A percentile compares a stretch with the other conserved stretches of the same genome.
These are phyloP conservation scores for Myopa testacea DNA, from an alignment of 2,888 invertebrate genomes.

Conservation along the genomic window DNA sequence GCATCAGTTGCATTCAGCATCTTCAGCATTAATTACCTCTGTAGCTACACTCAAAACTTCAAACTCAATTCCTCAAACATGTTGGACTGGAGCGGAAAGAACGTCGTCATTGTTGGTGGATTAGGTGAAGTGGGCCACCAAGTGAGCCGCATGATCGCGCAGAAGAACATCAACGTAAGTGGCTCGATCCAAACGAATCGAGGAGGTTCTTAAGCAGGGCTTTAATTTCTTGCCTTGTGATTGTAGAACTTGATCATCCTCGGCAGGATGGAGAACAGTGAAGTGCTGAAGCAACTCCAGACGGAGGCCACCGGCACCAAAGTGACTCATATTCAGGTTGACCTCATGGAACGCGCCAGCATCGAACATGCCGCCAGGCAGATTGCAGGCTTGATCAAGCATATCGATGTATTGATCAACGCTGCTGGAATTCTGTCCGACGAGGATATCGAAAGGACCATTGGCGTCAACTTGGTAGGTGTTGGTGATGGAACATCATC, in stretches of 20 bases:
- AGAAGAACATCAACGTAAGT: conserved; percentile 57
- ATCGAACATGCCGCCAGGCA: conserved; percentile 59
- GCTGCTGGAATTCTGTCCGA: conserved; percentile 62
- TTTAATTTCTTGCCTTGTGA: background rate
- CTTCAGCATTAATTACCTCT: background rate
- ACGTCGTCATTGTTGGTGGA: conserved; percentile 61
- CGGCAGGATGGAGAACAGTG: conserved; percentile 62
- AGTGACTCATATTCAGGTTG: conserved; percentile 58
- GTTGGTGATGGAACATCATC: background rate
- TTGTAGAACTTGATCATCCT: conserved; percentile 58
- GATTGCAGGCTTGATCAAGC: conserved; percentile 54
- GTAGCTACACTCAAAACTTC: background rate
- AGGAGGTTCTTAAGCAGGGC: background rate
- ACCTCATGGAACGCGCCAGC: conserved; percentile 56
- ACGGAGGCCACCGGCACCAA: conserved; percentile 54
- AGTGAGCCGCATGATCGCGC: conserved; percentile 58
- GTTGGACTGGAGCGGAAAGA: conserved; percentile 62
- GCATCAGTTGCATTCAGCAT: conserved; percentile 39
- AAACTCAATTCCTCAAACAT: conserved; percentile 46
- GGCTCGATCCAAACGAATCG: background rate
- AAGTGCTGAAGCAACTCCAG: conserved; percentile 61
- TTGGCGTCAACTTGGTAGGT: conserved; percentile 63
- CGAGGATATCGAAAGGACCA: conserved; percentile 61
- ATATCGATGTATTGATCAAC: conserved; percentile 64
- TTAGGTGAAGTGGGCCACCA: conserved; percentile 61